Base-by-base conservation (phyloP, 2,888 invertebrate genomes). In the Nemoura dubitans region DNA sequence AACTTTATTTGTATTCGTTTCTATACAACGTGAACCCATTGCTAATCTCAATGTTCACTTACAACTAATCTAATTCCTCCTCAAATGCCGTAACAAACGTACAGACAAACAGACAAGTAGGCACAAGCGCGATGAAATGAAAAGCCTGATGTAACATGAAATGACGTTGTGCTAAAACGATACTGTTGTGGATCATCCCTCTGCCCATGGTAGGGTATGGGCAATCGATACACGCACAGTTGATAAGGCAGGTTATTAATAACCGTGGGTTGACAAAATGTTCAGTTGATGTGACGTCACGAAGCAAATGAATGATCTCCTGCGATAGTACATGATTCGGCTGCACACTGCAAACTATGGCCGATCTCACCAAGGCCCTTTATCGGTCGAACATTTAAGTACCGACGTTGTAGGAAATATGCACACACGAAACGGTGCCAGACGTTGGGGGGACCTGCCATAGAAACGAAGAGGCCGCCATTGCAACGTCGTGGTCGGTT, bases 361-460 rank as follows among this genome's bases (percentile, higher is more conserved):
- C 81, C 26, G 76, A 78, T 77, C 76, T 86, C 87, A 87, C 87
- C 85, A 87, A 87, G 86, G 77, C 77, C 78, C 77, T 77, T n/a
- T n/a, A 86, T 36, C 3, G 42, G 28, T 43, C 29, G 14, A 42
- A 85, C 59, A 85, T 80, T 28, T 5, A 80, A 26, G 59, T 14
- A 16, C 14, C 59, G 59, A 59, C 59, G 21, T 59, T 59, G 28
- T 30, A 21, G 30, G 36, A 36, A 36, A 36, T 6, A 36, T 6
- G 10, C 3, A 36, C 10, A 10, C 36, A 36, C 36, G 28, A 81
- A 81, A 0, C 29, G 28, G 30, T 81, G 27, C n/a, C 10, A 28
- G 42, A 76, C 77, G 36, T 87, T 77, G 77, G 87, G 85, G 87
- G 85, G 83, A 87, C 86, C 86, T 86, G 86, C 86, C 86, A 86